A percentile compares a stretch with the other conserved stretches of the same genome.
These are phyloP conservation scores for Galbula dea DNA, from an alignment of 2,113 vertebrate genomes.

Conservation along the genomic window DNA sequence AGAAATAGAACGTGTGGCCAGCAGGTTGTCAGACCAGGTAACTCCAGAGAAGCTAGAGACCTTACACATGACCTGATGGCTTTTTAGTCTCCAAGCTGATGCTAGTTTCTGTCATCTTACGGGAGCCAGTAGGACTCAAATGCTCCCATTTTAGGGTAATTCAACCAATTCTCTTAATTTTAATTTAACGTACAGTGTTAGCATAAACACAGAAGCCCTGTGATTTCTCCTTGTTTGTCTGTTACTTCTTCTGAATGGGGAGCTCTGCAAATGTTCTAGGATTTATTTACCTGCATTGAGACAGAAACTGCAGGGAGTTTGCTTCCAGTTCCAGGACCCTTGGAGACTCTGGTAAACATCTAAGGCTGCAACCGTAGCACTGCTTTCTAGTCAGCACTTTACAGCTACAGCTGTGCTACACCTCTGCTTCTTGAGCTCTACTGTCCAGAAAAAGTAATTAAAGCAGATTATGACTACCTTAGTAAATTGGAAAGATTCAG, in stretches of 20 bases:
- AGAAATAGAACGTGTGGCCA: conserved; percentile 87
- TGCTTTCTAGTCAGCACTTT: not conserved
- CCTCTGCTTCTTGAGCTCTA: not conserved
- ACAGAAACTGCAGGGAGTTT: not conserved
- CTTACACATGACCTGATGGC: not conserved
- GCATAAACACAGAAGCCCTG: not conserved
- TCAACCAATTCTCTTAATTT: not conserved
- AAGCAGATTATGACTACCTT: not conserved
- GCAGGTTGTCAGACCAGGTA: conserved; percentile 88
- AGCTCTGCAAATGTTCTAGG: not conserved
- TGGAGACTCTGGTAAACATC: not conserved
- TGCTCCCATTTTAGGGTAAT: not conserved
- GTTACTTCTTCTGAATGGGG: not conserved
- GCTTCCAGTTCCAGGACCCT: not conserved
- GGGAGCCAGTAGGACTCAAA: not conserved
- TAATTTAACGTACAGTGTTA: not conserved
- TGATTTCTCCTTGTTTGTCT: not conserved
- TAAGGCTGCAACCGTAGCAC: not conserved
- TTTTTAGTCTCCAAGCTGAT: not conserved
- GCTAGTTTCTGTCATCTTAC: not conserved
- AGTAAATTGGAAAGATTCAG: not conserved
- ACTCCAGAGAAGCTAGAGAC: not conserved
- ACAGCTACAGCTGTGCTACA: not conserved
- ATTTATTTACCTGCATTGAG: not conserved
- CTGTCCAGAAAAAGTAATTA: not conserved